Base-by-base conservation (phyloP, 1,140 invertebrate species). In the Cherax quadricarinatus region DNA sequence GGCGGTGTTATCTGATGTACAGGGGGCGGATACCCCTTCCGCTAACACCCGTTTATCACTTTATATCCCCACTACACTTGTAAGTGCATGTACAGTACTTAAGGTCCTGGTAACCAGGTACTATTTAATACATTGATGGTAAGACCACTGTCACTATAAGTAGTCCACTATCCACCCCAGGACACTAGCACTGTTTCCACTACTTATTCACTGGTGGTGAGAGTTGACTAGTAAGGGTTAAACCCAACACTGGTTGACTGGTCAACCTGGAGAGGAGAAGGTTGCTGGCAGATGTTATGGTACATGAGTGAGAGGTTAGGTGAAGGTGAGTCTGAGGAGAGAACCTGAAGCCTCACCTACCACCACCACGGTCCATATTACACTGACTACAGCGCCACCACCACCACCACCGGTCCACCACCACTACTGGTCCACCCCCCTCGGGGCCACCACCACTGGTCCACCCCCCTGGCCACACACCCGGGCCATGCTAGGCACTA, bases 321-420 rank as follows among this genome's bases (percentile, higher is more conserved):
- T 57, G 53, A 14, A 57, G 53, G 53, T 57, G 66, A 57, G 12
- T 9, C 53, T 24, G 41, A 41, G 49, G 41, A 60, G 53, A 53
- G 49, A 75, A 48, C 7, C 12, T 7, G 53, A 14, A 53, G 62
- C 60, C 89, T 78, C 89, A 62, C 89, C 89, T 91, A 75, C 89
- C 89, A 73, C 84, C 89, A 86, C 89, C 89, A 87, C 89, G 73
- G 89, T 86, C 84, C 73, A 85, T 60, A 80, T 84, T 84, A 91
- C 89, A 91, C 89, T 91, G 75, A 75, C 78, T 70, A 62, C 75
- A 9, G 30, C 30, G 30, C 30, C 30, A 24, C 66, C 18, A 70
- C 66, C 18, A 70, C 66, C 30, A 41, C 30, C 30, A 41, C 30
- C 30, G 30, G 30, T 41, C 30, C 51, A 53, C 86, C 48, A 41